Evolutionary conservation across 1,140 invertebrate genomes (phyloP).

Genomic region (Pseudachorutes palmiensis): DNA sequence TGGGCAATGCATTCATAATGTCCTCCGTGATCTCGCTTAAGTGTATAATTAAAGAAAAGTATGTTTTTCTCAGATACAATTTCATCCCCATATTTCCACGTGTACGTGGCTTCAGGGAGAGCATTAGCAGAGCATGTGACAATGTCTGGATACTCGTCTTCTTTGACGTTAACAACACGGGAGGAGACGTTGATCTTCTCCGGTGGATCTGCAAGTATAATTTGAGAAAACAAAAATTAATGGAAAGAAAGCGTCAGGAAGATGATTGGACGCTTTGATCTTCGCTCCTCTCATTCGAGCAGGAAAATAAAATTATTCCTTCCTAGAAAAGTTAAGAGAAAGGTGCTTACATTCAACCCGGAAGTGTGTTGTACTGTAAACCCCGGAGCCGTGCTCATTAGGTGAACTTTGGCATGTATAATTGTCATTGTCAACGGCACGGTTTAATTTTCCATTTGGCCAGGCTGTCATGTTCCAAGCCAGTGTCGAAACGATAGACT

Average conservation of each 20-base stretch:
- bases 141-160: constrained; percentile 56
- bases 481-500: constrained; percentile 73
- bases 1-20: constrained; percentile 65
- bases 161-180: constrained; percentile 61
- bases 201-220: constrained; percentile 62
- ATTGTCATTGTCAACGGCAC: constrained; percentile 64
- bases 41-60: constrained; percentile 51
- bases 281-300: too few relatives aligned
- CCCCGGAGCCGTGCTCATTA: constrained; percentile 53
- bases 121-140: constrained; percentile 67
- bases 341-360: constrained; percentile 85
- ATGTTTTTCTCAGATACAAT: constrained; percentile 48
- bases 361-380: constrained; percentile 70
- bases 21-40: constrained; percentile 56
- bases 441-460: constrained; percentile 65
- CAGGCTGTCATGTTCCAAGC: constrained; percentile 74
- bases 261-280: too few relatives aligned
- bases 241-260: not conserved
- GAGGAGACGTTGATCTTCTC: constrained; percentile 70
- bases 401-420: constrained; percentile 72
- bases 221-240: constrained; percentile 14
- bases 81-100: constrained; percentile 42
- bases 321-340: too few relatives aligned
- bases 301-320: too few relatives aligned
- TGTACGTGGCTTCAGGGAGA: constrained; percentile 49